These are phyloP conservation scores for Scrobipalpa costella DNA, from an alignment of 2,888 invertebrate genomes.

Conservation along the genomic window DNA sequence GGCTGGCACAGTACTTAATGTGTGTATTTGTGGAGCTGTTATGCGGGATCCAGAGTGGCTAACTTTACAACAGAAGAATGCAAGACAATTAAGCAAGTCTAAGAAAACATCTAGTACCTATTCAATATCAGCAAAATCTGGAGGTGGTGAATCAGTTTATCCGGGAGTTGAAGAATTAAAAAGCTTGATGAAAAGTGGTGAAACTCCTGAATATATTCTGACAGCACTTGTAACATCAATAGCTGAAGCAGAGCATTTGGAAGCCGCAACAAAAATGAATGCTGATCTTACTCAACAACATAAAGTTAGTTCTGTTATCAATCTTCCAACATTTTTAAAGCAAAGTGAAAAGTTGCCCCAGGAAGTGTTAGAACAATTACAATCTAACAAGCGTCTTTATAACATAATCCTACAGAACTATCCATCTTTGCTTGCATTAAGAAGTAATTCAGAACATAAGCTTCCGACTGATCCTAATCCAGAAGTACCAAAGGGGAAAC, in stretches of 20 bases:
- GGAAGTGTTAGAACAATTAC: constrained; percentile 85
- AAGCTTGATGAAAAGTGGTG: constrained; percentile 85
- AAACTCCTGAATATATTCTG: constrained; percentile 84
- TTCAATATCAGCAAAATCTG: constrained; percentile 75
- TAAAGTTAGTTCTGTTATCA: constrained; percentile 85
- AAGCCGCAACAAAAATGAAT: constrained; percentile 71
- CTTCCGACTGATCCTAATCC: constrained; percentile 63
- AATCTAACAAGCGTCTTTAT: constrained; percentile 83
- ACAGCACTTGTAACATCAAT: constrained; percentile 83
- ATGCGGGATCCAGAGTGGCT: constrained; percentile 95
- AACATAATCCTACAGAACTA: constrained; percentile 87
- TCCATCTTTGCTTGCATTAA: constrained; percentile 83
- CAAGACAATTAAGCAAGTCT: constrained; percentile 72
- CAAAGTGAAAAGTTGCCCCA: constrained; percentile 87
- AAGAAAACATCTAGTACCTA: constrained; percentile 76
- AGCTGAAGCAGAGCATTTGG: constrained; percentile 73
- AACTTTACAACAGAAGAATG: constrained; percentile 83
- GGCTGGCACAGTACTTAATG: constrained; percentile 91
- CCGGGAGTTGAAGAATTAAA: constrained; percentile 85
- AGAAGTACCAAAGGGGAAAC: constrained; percentile 66
- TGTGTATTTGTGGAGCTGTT: constrained; percentile 91
- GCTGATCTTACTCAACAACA: constrained; percentile 66
- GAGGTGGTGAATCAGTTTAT: constrained; percentile 80
- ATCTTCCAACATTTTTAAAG: constrained; percentile 89
- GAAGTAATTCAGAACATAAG: constrained; percentile 84